Conservation (phyloP, 2,888 invertebrate genomes). For the Drosophila dives region DNA sequence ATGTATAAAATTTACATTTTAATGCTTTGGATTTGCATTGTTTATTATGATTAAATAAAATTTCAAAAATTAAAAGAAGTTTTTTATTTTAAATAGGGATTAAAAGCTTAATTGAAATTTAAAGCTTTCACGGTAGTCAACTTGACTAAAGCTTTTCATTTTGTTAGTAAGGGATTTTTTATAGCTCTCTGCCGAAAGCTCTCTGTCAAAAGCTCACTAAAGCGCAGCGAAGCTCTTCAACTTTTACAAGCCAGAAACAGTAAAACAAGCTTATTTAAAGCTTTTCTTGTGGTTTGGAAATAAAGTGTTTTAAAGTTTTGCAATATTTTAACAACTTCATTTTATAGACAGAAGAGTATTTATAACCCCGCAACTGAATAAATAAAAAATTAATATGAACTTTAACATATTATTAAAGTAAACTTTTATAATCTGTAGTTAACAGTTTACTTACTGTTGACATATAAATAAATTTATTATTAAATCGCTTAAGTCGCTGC, state of each 20-base stretch:
- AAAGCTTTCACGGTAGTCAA: constrained; percentile 1
- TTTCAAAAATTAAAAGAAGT: constrained; percentile 21
- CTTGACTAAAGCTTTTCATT: not conserved
- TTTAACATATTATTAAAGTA: not conserved
- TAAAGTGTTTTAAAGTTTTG: not conserved
- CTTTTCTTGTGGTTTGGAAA: not conserved
- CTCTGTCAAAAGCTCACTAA: not conserved
- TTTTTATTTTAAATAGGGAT: not conserved
- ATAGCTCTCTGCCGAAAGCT: not conserved
- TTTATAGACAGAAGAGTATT: not conserved
- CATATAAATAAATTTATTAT: not conserved
- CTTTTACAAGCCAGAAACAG: not conserved
- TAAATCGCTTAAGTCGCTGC: constrained; percentile 4
- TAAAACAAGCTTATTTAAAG: constrained; percentile 1
- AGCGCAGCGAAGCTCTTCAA: not conserved
- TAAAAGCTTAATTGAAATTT: not conserved
- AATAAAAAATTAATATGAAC: not conserved
- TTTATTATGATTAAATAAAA: constrained; percentile 67
- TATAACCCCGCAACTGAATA: not conserved
- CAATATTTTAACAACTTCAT: not conserved
- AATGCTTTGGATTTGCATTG: constrained; percentile 77
- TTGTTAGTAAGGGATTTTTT: not conserved
- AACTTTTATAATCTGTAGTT: not conserved
- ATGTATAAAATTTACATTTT: constrained; percentile 65
- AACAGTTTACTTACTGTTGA: not conserved